These are phyloP conservation scores for Martes flavigula DNA, from an alignment of 2,797 vertebrate genomes.

Conservation along the genomic window DNA sequence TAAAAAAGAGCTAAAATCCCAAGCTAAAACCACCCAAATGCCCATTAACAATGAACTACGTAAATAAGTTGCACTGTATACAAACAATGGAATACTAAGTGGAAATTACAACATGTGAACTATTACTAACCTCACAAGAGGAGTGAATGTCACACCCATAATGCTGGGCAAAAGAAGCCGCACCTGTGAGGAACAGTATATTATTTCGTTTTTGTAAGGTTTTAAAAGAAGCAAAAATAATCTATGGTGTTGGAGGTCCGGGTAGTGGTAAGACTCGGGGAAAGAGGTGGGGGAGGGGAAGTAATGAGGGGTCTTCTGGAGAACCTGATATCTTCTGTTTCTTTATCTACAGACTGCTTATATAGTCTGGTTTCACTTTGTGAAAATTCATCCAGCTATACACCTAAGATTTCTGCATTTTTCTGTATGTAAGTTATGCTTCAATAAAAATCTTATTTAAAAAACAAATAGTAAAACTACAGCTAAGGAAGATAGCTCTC, in stretches of 20 bases:
- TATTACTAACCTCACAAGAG: too few species aligned
- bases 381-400: not conserved
- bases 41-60: not conserved
- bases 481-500: not conserved
- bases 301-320: not conserved
- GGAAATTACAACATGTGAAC: not conserved
- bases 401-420: not conserved
- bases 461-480: not conserved
- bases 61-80: not conserved
- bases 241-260: not conserved
- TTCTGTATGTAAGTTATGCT: not conserved
- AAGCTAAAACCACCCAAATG: not conserved
- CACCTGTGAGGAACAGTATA: not conserved
- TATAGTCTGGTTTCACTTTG: not conserved
- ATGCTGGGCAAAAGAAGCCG: not conserved
- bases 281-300: not conserved
- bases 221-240: not conserved
- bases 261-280: not conserved
- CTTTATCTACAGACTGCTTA: not conserved
- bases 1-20: not conserved
- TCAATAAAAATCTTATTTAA: not conserved
- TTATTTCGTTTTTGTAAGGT: not conserved
- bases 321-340: not conserved
- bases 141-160: not conserved
- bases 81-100: not conserved